These are phyloP conservation scores for Tetragonula clypearis DNA, from an alignment of 1,140 invertebrate species.

Conservation along the genomic window DNA sequence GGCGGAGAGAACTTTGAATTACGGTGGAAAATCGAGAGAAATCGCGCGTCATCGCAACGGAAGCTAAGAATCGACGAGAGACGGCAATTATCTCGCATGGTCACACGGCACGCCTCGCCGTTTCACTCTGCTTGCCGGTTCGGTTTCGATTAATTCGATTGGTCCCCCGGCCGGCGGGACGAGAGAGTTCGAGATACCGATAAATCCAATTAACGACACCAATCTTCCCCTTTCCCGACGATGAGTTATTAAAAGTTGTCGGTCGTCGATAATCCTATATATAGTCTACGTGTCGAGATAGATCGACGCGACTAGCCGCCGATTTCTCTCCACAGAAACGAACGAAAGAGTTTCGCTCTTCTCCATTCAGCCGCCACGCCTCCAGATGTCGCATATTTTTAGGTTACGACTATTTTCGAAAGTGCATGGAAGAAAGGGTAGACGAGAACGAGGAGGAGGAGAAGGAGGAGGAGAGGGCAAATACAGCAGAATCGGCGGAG, in stretches of 20 bases:
- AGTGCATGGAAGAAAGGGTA: conserved; percentile 31
- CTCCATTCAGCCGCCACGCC: not conserved
- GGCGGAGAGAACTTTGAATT: no score
- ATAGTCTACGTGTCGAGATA: conserved; percentile 1
- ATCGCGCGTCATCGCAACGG: not conserved
- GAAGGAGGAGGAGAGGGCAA: no score
- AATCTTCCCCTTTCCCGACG: not conserved
- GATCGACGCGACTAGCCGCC: not conserved
- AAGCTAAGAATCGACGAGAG: not conserved
- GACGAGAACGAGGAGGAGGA: not conserved
- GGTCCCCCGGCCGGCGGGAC: not conserved
- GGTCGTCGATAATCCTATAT: not conserved
- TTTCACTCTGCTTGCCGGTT: not conserved
- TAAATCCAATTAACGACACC: conserved; percentile 23
- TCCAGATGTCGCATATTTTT: conserved; percentile 54
- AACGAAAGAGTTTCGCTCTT: conserved; percentile 9
- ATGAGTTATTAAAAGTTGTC: conserved; percentile 22
- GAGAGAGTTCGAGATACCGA: not conserved
- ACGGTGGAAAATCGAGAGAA: not conserved
- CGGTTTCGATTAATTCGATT: conserved; percentile 22
- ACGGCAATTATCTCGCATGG: not conserved
- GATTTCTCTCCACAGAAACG: conserved; percentile 17
- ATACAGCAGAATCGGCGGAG: not conserved
- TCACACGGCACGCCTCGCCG: not conserved
- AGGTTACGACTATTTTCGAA: conserved; percentile 56